A percentile compares a stretch with the other conserved stretches of the same genome.
Conservation (phyloP, 1,140 invertebrate genomes). For the Lanistes nyassanus region DNA sequence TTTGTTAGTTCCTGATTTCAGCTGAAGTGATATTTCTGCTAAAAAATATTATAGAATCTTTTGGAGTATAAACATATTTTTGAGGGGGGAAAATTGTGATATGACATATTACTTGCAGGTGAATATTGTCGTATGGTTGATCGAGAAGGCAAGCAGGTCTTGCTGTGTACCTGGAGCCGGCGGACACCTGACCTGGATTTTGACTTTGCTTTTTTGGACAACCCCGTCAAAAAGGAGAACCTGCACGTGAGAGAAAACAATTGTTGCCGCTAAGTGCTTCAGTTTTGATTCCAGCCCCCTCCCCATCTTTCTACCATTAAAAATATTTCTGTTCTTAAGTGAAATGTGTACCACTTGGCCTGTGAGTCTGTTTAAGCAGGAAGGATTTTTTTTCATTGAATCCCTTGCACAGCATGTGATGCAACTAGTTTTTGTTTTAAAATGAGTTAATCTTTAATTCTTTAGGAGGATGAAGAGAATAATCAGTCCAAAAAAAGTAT, state of each 20-base stretch:
- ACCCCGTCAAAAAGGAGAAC: conserved; percentile 15
- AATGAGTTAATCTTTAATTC: background rate
- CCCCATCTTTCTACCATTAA: too few species aligned
- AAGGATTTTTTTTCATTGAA: background rate
- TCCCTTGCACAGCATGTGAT: too few species aligned
- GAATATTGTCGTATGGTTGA: conserved; percentile 61
- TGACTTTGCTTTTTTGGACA: conserved; percentile 37
- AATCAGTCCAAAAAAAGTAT: conserved; percentile 17
- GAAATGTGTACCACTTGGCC: too few species aligned
- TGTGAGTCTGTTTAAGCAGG: too few species aligned
- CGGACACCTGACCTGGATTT: conserved; percentile 34
- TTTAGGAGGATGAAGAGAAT: conserved; percentile 2
- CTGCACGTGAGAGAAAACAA: conserved; percentile 16
- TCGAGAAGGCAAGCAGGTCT: conserved; percentile 57
- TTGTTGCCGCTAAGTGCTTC: too few species aligned
- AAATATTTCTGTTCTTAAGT: too few species aligned
- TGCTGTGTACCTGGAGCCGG: conserved; percentile 59
- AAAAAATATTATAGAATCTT: too few species aligned
- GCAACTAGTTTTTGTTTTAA: background rate
- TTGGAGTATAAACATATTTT: too few species aligned
- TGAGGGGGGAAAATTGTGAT: background rate
- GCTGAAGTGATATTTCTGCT: too few species aligned
- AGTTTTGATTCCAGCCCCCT: too few species aligned
- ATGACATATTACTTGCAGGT: conserved; percentile 40
- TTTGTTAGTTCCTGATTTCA: too few species aligned